phyloP scores from a whole-genome alignment of 1,140 invertebrate species.

The Zophobas morio region DNA sequence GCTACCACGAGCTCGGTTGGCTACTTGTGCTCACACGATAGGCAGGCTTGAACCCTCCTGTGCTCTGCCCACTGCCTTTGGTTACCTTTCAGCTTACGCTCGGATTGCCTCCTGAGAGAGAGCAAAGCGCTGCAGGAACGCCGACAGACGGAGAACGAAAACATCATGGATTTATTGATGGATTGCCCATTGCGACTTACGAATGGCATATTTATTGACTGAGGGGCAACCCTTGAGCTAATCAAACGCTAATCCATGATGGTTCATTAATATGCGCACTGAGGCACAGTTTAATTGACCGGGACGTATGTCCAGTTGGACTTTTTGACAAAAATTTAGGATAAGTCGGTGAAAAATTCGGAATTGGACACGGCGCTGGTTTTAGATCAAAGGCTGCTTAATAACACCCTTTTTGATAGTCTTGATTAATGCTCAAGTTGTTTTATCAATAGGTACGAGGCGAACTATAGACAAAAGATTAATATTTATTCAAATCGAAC shows the following conservation, averaged over 20 bases:
- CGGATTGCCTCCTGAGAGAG: constrained; percentile 43
- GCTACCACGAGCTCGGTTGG: constrained; percentile 65
- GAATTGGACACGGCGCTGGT: too few species aligned
- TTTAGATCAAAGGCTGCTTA: too few species aligned
- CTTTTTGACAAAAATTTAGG: too few species aligned
- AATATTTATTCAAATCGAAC: too few species aligned
- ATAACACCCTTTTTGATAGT: too few species aligned
- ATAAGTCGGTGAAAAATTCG: too few species aligned
- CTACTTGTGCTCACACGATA: constrained; percentile 64
- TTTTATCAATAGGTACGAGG: too few species aligned
- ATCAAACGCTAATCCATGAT: neutral
- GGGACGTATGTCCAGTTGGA: too few species aligned
- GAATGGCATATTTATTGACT: constrained; percentile 21
- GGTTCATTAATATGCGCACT: too few species aligned
- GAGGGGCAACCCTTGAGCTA: neutral
- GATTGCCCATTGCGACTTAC: constrained; percentile 56
- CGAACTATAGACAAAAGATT: too few species aligned
- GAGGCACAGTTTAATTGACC: neutral
- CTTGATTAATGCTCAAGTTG: too few species aligned
- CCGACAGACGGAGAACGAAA: constrained; percentile 30
- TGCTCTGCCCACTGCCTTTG: constrained; percentile 65
- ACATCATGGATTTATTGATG: constrained; percentile 60
- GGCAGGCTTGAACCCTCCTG: constrained; percentile 64
- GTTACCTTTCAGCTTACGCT: constrained; percentile 56
- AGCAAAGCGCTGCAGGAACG: constrained; percentile 3